These are phyloP conservation scores for Apus apus DNA, from an alignment of 2,113 vertebrate species.

Conservation along the genomic window DNA sequence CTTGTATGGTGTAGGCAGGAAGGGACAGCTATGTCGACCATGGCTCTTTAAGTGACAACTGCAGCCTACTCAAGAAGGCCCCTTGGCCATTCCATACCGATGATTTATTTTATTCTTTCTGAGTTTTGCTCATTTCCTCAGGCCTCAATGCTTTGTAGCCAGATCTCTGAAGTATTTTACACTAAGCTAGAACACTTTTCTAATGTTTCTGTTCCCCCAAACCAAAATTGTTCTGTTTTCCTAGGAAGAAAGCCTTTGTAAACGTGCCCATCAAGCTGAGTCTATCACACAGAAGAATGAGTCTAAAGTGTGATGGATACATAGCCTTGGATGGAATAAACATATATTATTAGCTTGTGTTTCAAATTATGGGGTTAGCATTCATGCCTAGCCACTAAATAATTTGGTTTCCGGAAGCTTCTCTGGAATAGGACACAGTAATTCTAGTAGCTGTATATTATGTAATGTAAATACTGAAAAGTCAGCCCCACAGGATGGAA, in stretches of 20 bases:
- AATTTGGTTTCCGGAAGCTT: conserved; percentile 45
- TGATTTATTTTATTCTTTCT: conserved; percentile 21
- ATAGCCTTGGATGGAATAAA: background rate
- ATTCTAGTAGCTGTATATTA: conserved; percentile 54
- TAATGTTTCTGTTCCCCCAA: conserved; percentile 32
- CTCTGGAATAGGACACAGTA: conserved; percentile 28
- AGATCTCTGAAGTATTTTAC: conserved; percentile 17
- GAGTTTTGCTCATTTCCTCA: conserved; percentile 3
- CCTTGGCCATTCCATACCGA: background rate
- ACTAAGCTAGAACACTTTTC: conserved; percentile 33
- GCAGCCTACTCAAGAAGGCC: background rate
- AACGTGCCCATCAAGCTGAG: background rate
- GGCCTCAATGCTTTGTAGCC: background rate
- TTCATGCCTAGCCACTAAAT: background rate
- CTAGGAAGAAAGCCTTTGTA: background rate
- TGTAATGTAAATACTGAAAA: conserved; percentile 32
- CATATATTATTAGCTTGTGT: conserved; percentile 29
- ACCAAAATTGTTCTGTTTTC: conserved; percentile 9
- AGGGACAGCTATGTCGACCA: fast-evolving
- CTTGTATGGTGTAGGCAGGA: background rate
- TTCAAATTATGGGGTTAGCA: conserved; percentile 35
- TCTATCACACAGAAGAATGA: background rate
- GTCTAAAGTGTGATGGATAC: background rate
- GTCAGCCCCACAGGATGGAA: background rate
- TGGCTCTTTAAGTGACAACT: background rate